These are phyloP conservation scores for Blennius ocellaris DNA, from an alignment of 2,113 vertebrate species.

Conservation along the genomic window DNA sequence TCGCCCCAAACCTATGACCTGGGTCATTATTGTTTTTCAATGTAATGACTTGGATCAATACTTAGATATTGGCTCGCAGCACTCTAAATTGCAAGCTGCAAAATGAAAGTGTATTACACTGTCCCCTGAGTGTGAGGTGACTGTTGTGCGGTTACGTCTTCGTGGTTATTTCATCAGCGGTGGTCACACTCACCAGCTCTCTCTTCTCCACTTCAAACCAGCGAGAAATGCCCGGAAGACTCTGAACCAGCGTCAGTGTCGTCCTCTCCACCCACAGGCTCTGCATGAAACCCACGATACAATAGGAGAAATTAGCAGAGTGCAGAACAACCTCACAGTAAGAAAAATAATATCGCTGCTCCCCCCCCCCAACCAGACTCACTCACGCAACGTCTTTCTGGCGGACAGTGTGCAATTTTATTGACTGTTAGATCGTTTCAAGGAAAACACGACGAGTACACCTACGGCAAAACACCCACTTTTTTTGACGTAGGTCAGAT, in stretches of 20 bases:
- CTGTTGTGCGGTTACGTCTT: background rate
- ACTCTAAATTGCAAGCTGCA: constrained; percentile 29
- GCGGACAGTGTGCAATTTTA: constrained; percentile 27
- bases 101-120: constrained; percentile 28
- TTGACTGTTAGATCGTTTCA: constrained; percentile 12
- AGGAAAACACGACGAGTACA: constrained; percentile 21
- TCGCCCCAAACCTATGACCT: constrained; percentile 35
- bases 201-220: constrained; percentile 99
- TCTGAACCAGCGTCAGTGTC: constrained; percentile 95
- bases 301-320: background rate
- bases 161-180: constrained; percentile 13
- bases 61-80: constrained; percentile 11
- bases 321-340: background rate
- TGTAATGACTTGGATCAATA: constrained; percentile 55
- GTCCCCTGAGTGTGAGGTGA: constrained; percentile 1
- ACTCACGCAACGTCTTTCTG: background rate
- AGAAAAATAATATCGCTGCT: background rate
- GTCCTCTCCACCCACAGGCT: constrained; percentile 99
- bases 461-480: constrained; percentile 45
- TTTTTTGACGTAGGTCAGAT: constrained; percentile 45
- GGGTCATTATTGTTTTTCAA: constrained; percentile 32
- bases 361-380: background rate
- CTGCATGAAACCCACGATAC: constrained; percentile 75
- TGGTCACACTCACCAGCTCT: constrained; percentile 90
- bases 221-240: constrained; percentile 98